Evolutionary conservation across 1,140 invertebrate species (phyloP).

Genomic region (honey bee (Apis mellifera)): Amel_HAv3.1 CM009934.2:6696001-6696500

Average conservation of each 20-base stretch:
- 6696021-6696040: slow-evolving; percentile 73
- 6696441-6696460: neutral
- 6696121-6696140: slow-evolving; percentile 59
- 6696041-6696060: slow-evolving; percentile 78
- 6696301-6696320: neutral
- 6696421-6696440: neutral
- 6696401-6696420: too few relatives aligned
- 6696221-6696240: neutral
- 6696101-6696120: slow-evolving; percentile 80
- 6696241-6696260: neutral
- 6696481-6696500: neutral
- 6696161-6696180: too few relatives aligned
- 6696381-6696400: neutral
- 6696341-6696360: neutral
- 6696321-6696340: too few relatives aligned
- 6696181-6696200: neutral
- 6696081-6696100: slow-evolving; percentile 80
- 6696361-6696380: too few relatives aligned
- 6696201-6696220: neutral
- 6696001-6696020: slow-evolving; percentile 66
- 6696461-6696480: neutral
- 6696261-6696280: neutral
- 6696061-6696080: slow-evolving; percentile 78
- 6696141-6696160: slow-evolving; percentile 37
- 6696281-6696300: neutral